These are phyloP conservation scores for Siphamia tubifer DNA, from an alignment of 2,113 vertebrate species.

Conservation along the genomic window DNA sequence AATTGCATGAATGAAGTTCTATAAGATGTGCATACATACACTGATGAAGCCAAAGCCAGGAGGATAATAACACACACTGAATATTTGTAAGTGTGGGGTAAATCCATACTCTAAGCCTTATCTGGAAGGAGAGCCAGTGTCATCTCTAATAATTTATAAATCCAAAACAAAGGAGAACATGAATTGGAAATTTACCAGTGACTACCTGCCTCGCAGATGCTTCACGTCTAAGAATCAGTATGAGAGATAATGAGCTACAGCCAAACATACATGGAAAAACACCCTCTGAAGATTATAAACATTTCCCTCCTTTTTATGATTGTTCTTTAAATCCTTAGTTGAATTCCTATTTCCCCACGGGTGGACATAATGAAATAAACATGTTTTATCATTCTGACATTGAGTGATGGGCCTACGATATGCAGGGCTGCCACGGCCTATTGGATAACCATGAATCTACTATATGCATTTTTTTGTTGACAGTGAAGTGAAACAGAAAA, in stretches of 20 bases:
- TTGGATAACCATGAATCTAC: neutral
- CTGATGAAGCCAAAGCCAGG: neutral
- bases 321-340: slow-evolving; percentile 11
- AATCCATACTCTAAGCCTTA: slow-evolving; percentile 51
- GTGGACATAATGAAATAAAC: slow-evolving; percentile 1
- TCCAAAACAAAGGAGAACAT: slow-evolving; percentile 44
- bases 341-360: neutral
- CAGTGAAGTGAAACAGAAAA: neutral
- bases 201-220: slow-evolving; percentile 3
- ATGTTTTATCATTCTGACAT: slow-evolving; percentile 12
- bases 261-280: slow-evolving; percentile 12
- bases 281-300: neutral
- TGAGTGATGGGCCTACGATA: slow-evolving; percentile 11
- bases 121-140: slow-evolving; percentile 45
- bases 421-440: neutral
- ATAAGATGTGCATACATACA: slow-evolving; percentile 12
- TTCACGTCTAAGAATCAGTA: slow-evolving; percentile 15
- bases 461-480: neutral
- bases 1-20: no score
- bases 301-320: slow-evolving; percentile 1
- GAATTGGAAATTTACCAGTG: slow-evolving; percentile 26
- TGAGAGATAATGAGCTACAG: neutral
- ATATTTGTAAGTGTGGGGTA: slow-evolving; percentile 45
- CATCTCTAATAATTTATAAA: slow-evolving; percentile 45
- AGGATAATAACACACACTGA: slow-evolving; percentile 53